Conservation (phyloP, 2,888 invertebrate genomes). For the Odontocolon sp. region DNA sequence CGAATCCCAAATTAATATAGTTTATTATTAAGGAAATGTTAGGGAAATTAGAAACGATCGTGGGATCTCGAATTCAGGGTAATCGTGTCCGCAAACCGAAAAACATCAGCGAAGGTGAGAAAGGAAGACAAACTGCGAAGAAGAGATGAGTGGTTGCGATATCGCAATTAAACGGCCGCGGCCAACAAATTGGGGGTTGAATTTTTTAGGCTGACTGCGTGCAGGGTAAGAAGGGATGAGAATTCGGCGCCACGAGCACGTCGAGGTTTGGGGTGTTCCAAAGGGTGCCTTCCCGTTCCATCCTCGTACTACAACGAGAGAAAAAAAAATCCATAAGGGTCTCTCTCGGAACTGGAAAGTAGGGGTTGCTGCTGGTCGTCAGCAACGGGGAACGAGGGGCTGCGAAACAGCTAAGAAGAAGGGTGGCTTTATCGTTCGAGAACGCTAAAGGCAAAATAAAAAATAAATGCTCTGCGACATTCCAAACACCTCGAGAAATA, state of each 20-base stretch:
- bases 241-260: conserved; percentile 60
- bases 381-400: conserved; percentile 58
- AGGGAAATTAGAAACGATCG: no score
- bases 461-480: conserved; percentile 47
- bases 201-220: conserved; percentile 71
- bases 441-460: conserved; percentile 72
- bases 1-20: no score
- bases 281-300: conserved; percentile 68
- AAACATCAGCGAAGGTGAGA: conserved; percentile 59
- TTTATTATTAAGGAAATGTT: no score
- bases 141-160: conserved; percentile 65
- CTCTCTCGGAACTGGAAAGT: conserved; percentile 65
- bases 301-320: conserved; percentile 62
- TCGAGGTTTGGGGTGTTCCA: conserved; percentile 64
- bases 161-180: conserved; percentile 78
- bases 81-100: no score
- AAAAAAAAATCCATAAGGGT: conserved; percentile 79
- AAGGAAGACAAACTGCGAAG: conserved; percentile 58
- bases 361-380: conserved; percentile 61
- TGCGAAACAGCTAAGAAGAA: conserved; percentile 67
- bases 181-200: conserved; percentile 77
- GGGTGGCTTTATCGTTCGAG: conserved; percentile 65
- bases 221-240: conserved; percentile 66
- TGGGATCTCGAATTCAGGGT: no score
- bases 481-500: conserved; percentile 52